Evolutionary conservation across 2,888 invertebrate species (phyloP), one percentile per base, ranked within the genome.

Genomic region (Drosophila neonasuta): DNA sequence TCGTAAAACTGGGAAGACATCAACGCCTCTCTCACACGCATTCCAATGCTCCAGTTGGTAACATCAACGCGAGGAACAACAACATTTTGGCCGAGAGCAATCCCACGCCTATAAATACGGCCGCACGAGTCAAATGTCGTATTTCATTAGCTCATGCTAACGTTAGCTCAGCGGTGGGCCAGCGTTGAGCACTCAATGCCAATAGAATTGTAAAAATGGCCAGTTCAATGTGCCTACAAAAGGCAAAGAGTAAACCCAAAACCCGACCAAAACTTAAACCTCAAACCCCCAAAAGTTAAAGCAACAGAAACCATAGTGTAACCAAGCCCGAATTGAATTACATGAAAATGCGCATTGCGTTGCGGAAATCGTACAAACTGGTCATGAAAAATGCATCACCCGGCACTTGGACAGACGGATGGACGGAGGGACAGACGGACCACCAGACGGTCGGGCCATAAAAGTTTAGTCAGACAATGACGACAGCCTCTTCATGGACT

Each of bases 281-380:
- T 3, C 39, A 51, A 44, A 50, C 11, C 11, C 50, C 30, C 42
- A 50, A 57, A 32, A 46, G n/a, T 15, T 41, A 58, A 74, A 52
- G 34, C 24, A 45, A 24, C 24, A 24, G 24, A 66, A 62, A 61
- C 68, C 34, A 46, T 32, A 32, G 10, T 32, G 32, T 50, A 67
- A 73, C 36, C 54, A 48, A 51, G 39, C 48, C 71, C 67, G 79
- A 83, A 83, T 86, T 77, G 83, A 86, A 86, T 86, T 83, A 83
- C 86, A 75, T 83, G 79, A 86, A 84, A 81, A 79, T 77, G 85
- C 79, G 77, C 71, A 71, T 67, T 82, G 80, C 83, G 83, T 80
- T 78, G 80, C 79, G 78, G 83, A 83, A 86, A 84, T 86, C 79
- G 86, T 83, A 85, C 86, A 83, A 84, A 80, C 83, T 77, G 83